These are phyloP conservation scores for Cheilosia vernalis DNA, from an alignment of 2,888 invertebrate genomes.

Conservation along the genomic window DNA sequence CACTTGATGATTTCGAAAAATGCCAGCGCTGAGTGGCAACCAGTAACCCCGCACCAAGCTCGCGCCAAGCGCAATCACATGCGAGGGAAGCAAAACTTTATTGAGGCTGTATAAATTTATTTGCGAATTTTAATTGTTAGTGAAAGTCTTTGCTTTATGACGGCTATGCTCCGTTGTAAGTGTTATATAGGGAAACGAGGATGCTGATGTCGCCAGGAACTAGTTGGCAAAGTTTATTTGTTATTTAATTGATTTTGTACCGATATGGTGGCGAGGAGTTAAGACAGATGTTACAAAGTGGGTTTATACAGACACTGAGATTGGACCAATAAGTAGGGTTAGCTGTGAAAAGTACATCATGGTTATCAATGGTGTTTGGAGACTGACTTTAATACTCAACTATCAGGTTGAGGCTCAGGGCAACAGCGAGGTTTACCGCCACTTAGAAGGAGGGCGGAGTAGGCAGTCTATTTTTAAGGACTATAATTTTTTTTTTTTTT, in stretches of 20 bases:
- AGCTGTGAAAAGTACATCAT: no score
- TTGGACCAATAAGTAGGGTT: no score
- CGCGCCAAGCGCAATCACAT: not conserved
- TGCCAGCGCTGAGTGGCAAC: conserved; percentile 11
- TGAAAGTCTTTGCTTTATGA: conserved; percentile 58
- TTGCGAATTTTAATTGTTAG: conserved; percentile 72
- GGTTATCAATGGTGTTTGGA: no score
- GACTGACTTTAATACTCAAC: no score
- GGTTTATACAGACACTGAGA: no score
- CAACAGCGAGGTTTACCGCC: no score
- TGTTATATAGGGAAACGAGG: conserved; percentile 15
- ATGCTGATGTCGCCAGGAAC: conserved; percentile 36
- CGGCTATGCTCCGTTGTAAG: not conserved
- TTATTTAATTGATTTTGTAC: conserved; percentile 40
- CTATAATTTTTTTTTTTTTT: no score
- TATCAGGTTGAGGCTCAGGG: no score
- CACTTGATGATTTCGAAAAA: conserved; percentile 44
- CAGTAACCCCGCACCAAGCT: no score
- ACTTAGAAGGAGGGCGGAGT: no score
- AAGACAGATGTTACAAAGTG: no score
- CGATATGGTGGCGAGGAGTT: not conserved
- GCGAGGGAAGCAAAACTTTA: conserved; percentile 54
- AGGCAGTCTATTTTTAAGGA: no score
- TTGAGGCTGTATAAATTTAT: conserved; percentile 68
- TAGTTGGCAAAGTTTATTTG: conserved; percentile 32